Evolutionary conservation across 2,797 vertebrate genomes (phyloP).

Genomic region (Jordanella pulchra): DNA sequence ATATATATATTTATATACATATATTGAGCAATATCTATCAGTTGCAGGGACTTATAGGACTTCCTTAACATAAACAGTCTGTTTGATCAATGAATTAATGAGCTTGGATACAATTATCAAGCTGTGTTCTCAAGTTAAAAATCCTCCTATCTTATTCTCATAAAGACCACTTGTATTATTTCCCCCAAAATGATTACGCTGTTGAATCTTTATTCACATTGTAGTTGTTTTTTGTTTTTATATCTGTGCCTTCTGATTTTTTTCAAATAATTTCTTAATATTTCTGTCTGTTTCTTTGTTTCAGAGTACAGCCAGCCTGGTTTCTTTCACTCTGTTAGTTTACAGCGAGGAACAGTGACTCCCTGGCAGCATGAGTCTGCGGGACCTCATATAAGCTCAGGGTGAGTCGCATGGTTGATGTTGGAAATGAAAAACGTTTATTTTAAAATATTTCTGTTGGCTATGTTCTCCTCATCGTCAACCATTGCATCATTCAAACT

Average conservation of each 20-base stretch:
- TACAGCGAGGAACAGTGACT: conserved; percentile 80
- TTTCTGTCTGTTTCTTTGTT: conserved; percentile 17
- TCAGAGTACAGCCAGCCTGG: conserved; percentile 80
- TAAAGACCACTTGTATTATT: not conserved
- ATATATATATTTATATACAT: no score
- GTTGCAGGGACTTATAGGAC: no score
- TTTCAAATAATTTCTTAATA: not conserved
- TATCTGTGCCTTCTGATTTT: not conserved
- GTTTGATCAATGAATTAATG: not conserved
- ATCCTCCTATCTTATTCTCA: not conserved
- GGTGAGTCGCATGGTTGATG: conserved; percentile 66
- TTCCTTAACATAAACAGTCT: no score
- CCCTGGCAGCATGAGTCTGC: conserved; percentile 83
- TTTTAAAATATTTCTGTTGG: not conserved
- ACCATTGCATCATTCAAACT: no score
- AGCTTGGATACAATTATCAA: not conserved
- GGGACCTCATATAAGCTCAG: conserved; percentile 64
- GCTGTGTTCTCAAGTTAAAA: not conserved
- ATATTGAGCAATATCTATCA: no score
- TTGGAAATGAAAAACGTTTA: not conserved
- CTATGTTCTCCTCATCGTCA: no score
- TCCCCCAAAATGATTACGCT: not conserved
- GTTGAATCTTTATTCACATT: not conserved
- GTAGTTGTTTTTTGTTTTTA: conserved; percentile 14
- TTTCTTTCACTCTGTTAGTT: conserved; percentile 77